These are phyloP conservation scores for Pimephales promelas DNA, from an alignment of 2,113 vertebrate genomes.

Conservation along the genomic window DNA sequence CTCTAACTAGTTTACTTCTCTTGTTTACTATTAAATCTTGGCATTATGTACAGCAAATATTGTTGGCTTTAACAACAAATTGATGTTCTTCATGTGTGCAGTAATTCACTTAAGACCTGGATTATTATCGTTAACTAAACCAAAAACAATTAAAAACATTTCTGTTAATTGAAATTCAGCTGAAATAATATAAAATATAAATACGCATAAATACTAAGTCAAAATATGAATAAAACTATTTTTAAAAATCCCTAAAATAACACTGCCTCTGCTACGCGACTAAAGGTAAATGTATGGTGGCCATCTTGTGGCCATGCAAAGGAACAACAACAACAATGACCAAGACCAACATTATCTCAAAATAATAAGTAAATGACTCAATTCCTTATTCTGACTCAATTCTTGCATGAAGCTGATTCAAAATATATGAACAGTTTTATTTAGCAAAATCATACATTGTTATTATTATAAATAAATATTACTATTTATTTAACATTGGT, in stretches of 20 bases:
- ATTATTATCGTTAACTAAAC: too few relatives aligned
- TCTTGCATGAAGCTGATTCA: background rate
- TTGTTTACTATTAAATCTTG: background rate
- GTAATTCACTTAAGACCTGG: too few relatives aligned
- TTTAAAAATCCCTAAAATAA: too few relatives aligned
- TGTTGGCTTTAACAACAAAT: too few relatives aligned
- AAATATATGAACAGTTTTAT: background rate
- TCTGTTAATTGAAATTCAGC: too few relatives aligned
- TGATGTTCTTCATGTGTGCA: too few relatives aligned
- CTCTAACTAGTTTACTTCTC: background rate
- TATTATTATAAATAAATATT: background rate
- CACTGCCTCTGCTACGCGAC: background rate
- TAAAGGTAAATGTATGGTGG: background rate
- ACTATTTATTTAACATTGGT: background rate
- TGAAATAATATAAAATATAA: too few relatives aligned
- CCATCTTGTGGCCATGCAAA: constrained; percentile 22
- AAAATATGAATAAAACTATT: too few relatives aligned
- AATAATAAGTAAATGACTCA: too few relatives aligned
- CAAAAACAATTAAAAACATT: too few relatives aligned
- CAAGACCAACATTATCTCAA: background rate
- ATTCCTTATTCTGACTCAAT: background rate
- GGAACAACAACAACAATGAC: background rate
- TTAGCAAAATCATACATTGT: background rate
- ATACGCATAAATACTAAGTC: too few relatives aligned
- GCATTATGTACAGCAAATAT: too few relatives aligned